Evolutionary conservation across 2,797 vertebrate species (phyloP).

Genomic region (Erithacus rubecula): DNA sequence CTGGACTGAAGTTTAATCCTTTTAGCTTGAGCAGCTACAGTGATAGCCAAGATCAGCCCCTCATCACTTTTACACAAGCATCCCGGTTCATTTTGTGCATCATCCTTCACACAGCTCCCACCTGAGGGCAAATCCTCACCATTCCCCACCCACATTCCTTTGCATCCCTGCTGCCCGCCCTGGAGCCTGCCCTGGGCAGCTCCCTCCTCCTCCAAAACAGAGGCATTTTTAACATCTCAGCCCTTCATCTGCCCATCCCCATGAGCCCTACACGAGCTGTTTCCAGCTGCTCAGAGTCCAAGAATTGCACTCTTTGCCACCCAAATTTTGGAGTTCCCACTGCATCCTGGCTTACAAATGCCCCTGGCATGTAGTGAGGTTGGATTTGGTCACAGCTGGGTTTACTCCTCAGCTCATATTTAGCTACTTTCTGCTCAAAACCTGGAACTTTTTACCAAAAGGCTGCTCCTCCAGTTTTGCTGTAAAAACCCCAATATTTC

Average conservation of each 20-base stretch:
- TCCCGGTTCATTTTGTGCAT: not conserved
- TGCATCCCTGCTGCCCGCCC: not conserved
- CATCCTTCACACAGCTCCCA: not conserved
- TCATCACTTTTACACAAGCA: not conserved
- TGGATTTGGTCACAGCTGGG: not conserved
- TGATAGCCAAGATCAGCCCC: not conserved
- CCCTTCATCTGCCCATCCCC: not conserved
- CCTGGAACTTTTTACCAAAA: not conserved
- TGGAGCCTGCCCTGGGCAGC: not conserved
- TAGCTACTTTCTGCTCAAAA: not conserved
- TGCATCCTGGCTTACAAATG: not conserved
- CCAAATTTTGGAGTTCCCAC: not conserved
- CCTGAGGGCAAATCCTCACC: not conserved
- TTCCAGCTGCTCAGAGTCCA: not conserved
- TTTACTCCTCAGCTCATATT: not conserved
- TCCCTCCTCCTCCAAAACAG: not conserved
- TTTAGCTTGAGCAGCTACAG: not conserved
- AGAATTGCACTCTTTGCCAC: not conserved
- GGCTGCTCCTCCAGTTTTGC: not conserved
- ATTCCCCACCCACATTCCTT: not conserved
- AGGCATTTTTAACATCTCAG: not conserved
- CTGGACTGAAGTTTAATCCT: not conserved
- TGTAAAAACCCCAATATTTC: not conserved
- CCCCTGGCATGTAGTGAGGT: not conserved
- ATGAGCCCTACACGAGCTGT: fast-evolving